Evolutionary conservation across 2,888 invertebrate genomes (phyloP), one percentile per base, ranked within the genome.

Genomic region (Sinohyriopsis cumingii): DNA sequence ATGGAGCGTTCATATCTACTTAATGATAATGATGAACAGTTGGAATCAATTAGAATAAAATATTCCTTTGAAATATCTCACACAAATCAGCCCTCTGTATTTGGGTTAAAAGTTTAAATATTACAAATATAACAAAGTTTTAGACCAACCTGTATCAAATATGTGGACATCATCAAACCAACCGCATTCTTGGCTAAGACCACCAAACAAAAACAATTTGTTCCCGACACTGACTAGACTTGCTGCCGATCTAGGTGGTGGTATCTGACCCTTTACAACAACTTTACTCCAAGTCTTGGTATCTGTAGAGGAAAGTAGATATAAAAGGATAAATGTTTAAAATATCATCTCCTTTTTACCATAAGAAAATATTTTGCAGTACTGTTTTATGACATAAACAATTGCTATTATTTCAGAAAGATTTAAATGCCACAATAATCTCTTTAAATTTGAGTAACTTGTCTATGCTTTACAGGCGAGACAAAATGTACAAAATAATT

Each of bases 171-270:
- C 84, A 74, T 86, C 80, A 45, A 88, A 80, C 89, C 89, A 89
- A n/a, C 89, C 89, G 59, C 69, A 75, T n/a, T 81, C 78, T 55
- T 86, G 86, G 75, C 85, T 89, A 12, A 89, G 78, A 7, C 89
- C 89, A n/a, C 89, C 89, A 83, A 87, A 89, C 67, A 89, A 75
- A 72, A 85, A 89, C 53, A 89, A 76, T 57, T 82, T 86, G 33
- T 78, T 78, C 3, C 80, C 87, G 6, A 89, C 85, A 63, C 82
- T 76, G 24, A 84, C 82, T 68, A 89, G 76, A 15, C 86, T 84
- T 7, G 86, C 86, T 19, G 85, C 85, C 25, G 87, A 85, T 57
- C 88, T 68, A 6, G 87, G 76, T 7, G 81, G 71, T 6, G 89
- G 89, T 7, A 77, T 22, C 12, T 75, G 75, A 22, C 88, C 88